Conservation (phyloP, 1,140 invertebrate species). For the Drosophila kanapiae region DNA sequence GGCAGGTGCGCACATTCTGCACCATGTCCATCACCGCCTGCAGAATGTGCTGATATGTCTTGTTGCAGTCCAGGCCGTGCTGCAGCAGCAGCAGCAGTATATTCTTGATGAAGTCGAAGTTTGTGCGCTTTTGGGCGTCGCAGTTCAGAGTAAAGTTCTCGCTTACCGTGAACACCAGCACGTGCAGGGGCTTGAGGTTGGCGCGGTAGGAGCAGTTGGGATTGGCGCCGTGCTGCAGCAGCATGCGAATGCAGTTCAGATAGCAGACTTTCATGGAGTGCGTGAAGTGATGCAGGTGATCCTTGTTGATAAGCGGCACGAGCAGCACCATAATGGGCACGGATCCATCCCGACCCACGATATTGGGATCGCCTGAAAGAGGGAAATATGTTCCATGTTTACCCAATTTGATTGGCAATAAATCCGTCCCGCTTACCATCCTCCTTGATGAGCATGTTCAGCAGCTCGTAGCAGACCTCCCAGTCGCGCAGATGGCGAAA, state of each 20-base stretch:
- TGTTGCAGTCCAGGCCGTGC: conserved; percentile 90
- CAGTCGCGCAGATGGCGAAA: conserved; percentile 91
- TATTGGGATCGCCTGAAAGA: conserved; percentile 88
- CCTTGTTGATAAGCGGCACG: conserved; percentile 91
- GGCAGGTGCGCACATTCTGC: conserved; percentile 88
- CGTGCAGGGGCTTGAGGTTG: conserved; percentile 90
- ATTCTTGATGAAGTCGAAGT: conserved; percentile 89
- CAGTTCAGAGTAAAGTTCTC: conserved; percentile 90
- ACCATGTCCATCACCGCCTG: conserved; percentile 90
- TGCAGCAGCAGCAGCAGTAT: conserved; percentile 89
- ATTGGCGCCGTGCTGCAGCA: conserved; percentile 90
- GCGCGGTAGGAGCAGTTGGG: conserved; percentile 90
- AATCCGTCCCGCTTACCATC: conserved; percentile 86
- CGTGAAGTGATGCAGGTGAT: conserved; percentile 90
- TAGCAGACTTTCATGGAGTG: conserved; percentile 92
- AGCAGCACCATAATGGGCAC: conserved; percentile 91
- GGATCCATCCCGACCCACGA: conserved; percentile 90
- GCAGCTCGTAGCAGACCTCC: conserved; percentile 91
- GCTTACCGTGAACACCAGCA: conserved; percentile 90
- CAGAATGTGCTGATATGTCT: conserved; percentile 89
- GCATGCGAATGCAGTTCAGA: conserved; percentile 90
- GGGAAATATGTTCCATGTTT: background rate
- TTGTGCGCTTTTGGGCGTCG: conserved; percentile 88
- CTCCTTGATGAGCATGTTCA: conserved; percentile 90
- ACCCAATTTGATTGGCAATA: background rate